A percentile compares a stretch with the other conserved stretches of the same genome.
phyloP scores from a whole-genome alignment of 2,888 invertebrate genomes.

The Sminthurides aquaticus region DNA sequence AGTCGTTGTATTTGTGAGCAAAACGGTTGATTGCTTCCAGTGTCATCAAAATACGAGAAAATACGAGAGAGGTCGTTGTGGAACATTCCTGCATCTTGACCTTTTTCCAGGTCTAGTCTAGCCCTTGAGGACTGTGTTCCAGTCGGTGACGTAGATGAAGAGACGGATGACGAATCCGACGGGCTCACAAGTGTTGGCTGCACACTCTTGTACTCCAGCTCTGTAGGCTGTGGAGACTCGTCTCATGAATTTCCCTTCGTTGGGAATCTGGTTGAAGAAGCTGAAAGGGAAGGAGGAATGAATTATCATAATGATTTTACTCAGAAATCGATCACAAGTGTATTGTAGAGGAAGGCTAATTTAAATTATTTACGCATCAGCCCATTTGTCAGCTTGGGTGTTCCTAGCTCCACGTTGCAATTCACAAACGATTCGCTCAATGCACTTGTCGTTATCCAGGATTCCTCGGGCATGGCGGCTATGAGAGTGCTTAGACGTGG shows the following conservation, averaged over 20 bases:
- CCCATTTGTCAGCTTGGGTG: conserved; percentile 18
- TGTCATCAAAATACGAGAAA: too few species aligned
- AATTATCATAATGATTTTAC: not conserved
- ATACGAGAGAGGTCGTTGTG: too few species aligned
- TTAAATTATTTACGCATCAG: conserved; percentile 15
- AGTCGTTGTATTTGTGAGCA: too few species aligned
- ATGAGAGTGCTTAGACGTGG: conserved; percentile 6
- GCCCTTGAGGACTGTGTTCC: conserved; percentile 22
- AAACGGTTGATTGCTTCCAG: too few species aligned
- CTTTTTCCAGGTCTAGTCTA: too few species aligned
- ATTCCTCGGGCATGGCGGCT: conserved; percentile 12
- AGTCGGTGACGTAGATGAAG: conserved; percentile 20
- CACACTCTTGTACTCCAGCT: not conserved
- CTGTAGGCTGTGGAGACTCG: conserved; percentile 15
- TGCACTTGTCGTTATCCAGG: conserved; percentile 17
- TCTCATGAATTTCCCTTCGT: conserved; percentile 15
- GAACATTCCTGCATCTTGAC: too few species aligned
- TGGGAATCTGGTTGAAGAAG: conserved; percentile 16
- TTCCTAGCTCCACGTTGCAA: conserved; percentile 13
- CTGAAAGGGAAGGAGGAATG: conserved; percentile 1
- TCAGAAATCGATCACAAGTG: not conserved
- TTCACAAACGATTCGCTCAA: conserved; percentile 22
- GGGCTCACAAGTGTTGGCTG: conserved; percentile 19
- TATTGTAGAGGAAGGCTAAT: not conserved
- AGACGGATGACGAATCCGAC: conserved; percentile 19